phyloP scores from a whole-genome alignment of 2,797 vertebrate species.

The Liparis tanakae region DNA sequence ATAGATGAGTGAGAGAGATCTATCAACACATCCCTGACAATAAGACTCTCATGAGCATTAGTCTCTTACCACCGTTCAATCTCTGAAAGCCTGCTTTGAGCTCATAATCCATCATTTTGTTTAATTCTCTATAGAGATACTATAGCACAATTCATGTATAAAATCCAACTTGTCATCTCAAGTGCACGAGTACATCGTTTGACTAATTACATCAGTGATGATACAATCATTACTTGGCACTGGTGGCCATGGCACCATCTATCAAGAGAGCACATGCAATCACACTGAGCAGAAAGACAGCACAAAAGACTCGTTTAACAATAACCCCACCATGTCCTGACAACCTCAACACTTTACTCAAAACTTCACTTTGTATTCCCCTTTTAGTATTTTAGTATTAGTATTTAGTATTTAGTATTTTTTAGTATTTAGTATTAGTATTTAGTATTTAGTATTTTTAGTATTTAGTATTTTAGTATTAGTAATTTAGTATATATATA shows the following conservation, averaged over 20 bases:
- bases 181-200: slow-evolving; percentile 25
- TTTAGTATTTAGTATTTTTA: too few relatives aligned
- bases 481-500: too few relatives aligned
- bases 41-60: slow-evolving; percentile 51
- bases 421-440: too few relatives aligned
- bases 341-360: too few relatives aligned
- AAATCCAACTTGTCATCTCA: slow-evolving; percentile 54
- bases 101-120: slow-evolving; percentile 53
- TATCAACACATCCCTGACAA: slow-evolving; percentile 55
- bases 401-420: too few relatives aligned
- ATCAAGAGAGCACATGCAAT: slow-evolving; percentile 11
- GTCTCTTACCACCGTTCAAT: slow-evolving; percentile 47
- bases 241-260: neutral
- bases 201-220: slow-evolving; percentile 30
- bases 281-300: slow-evolving; percentile 10
- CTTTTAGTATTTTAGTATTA: too few relatives aligned
- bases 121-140: slow-evolving; percentile 43
- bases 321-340: slow-evolving; percentile 4
- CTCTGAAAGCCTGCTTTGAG: slow-evolving; percentile 45
- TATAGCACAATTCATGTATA: slow-evolving; percentile 27
- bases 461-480: too few relatives aligned
- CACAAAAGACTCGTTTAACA: slow-evolving; percentile 18
- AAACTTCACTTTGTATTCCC: too few relatives aligned
- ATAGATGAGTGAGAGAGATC: slow-evolving; percentile 48
- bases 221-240: slow-evolving; percentile 33